Evolutionary conservation across 2,797 vertebrate genomes (phyloP), one percentile per base, ranked within the genome.

Genomic region (Gephyroberyx darwinii): DNA sequence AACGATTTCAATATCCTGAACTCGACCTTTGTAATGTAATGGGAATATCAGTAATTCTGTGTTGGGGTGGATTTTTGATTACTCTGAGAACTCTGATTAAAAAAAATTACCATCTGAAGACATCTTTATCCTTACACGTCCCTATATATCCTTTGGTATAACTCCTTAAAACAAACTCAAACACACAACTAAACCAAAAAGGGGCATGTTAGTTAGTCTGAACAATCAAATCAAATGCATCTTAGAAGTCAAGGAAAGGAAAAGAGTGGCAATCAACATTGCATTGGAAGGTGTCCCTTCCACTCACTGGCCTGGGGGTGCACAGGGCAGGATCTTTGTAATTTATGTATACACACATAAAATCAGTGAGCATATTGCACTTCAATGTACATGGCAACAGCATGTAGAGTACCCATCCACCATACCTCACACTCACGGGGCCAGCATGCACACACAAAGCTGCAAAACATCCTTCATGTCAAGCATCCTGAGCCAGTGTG

Each of bases 281-380:
- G 62, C 43, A 76, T 64, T 75, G 52, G 37, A 63, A 84, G 61
- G 47, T 50, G 63, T 78, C 63, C 16, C 37, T 68, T 68, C 77
- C 60, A n/a, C 37, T 68, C 65, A 59, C 6, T 57, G 70, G 72
- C 33, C 26, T 26, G n/a, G n/a, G n/a, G n/a, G n/a, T n/a, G n/a
- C n/a, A n/a, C n/a, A n/a, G 37, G 57, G 9, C 14, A 74, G 60
- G 54, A 67, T 64, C 8, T 2, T 64, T 52, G 37, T 41, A 65
- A 71, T 20, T 19, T 48, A 39, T 48, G 55, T 83, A 69, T 65
- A 69, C 47, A 70, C 50, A 71, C 20, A 69, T 48, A 51, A 78
- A 76, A 69, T 17, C 55, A 75, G 58, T 65, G 59, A 77, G 69
- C 64, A 80, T 88, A 91, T 91, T 92, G 90, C 88, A 90, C 88